Percentiles rank a stretch among this genome's conserved stretches.
Conservation (phyloP, 1,140 invertebrate genomes). For the Liolophura sinensis region DNA sequence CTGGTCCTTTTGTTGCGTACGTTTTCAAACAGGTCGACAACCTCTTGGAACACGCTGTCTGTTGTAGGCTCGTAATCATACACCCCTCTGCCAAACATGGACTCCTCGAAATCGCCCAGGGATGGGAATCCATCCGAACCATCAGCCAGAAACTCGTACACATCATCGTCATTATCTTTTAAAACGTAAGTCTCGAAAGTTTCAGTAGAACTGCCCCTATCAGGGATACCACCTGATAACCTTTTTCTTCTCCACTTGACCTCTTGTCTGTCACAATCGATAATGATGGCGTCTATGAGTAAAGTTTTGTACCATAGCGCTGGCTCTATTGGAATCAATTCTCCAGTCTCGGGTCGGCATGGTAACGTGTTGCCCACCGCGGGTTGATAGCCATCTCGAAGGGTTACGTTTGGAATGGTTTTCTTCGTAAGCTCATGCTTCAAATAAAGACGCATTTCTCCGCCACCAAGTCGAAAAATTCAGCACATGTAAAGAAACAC, state of each 20-base stretch:
- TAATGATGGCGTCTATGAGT: slow-evolving; percentile 19
- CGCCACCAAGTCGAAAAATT: no score
- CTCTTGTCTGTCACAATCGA: slow-evolving; percentile 18
- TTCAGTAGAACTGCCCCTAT: not conserved
- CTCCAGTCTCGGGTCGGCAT: slow-evolving; percentile 4
- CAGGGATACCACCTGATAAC: not conserved
- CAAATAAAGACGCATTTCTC: no score
- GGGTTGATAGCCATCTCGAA: slow-evolving; percentile 15
- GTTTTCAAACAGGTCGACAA: slow-evolving; percentile 8
- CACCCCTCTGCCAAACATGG: slow-evolving; percentile 14
- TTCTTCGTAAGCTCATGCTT: no score
- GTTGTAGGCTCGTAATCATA: slow-evolving; percentile 21
- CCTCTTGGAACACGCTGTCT: slow-evolving; percentile 19
- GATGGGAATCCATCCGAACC: no score
- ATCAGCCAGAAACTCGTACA: not conserved
- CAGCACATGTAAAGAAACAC: no score
- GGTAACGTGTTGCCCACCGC: slow-evolving; percentile 13
- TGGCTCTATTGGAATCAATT: slow-evolving; percentile 17
- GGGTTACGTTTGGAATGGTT: slow-evolving; percentile 8
- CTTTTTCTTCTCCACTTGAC: slow-evolving; percentile 17
- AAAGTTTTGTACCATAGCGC: slow-evolving; percentile 27
- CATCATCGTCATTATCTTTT: slow-evolving; percentile 11
- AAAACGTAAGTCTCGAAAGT: not conserved
- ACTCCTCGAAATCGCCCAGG: slow-evolving; percentile 1
- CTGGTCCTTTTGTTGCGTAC: slow-evolving; percentile 4